Evolutionary conservation across 1,140 invertebrate genomes (phyloP).

Genomic region (Aphis gossypii): DNA sequence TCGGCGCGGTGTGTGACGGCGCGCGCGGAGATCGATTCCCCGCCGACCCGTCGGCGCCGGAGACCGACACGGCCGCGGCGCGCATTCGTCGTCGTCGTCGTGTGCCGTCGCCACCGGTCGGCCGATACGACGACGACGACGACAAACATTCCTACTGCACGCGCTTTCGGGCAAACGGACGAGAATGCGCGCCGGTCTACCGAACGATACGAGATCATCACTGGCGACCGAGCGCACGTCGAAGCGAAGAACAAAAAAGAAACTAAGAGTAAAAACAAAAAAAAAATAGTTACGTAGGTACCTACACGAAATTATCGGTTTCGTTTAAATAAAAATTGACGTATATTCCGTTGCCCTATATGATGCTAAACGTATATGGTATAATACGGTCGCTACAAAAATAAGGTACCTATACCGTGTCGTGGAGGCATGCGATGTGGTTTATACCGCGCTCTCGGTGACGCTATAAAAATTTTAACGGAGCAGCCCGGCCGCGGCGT

Average conservation of each 20-base stretch:
- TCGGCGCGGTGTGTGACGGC: not conserved
- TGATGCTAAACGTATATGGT: not conserved
- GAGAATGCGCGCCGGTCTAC: not conserved
- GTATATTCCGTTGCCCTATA: not conserved
- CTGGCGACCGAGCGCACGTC: not conserved
- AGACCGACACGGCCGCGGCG: not conserved
- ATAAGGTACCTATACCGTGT: not conserved
- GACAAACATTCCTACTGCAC: not conserved
- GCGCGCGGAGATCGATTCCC: constrained; percentile 41
- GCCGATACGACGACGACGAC: not conserved
- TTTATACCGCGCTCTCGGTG: not conserved
- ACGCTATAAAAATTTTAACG: not conserved
- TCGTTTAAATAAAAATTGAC: not conserved
- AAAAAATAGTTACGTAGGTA: too few relatives aligned
- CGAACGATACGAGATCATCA: not conserved
- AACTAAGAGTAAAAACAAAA: too few relatives aligned
- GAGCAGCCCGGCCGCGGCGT: not conserved
- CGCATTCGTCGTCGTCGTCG: not conserved
- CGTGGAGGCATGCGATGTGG: not conserved
- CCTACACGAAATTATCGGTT: too few relatives aligned
- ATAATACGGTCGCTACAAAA: not conserved
- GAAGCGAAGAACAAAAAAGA: not conserved
- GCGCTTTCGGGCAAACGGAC: not conserved
- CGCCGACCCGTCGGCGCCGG: not conserved
- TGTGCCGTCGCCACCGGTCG: not conserved